These are phyloP conservation scores for Hycleus phaleratus DNA, from an alignment of 1,140 invertebrate genomes.

Conservation along the genomic window DNA sequence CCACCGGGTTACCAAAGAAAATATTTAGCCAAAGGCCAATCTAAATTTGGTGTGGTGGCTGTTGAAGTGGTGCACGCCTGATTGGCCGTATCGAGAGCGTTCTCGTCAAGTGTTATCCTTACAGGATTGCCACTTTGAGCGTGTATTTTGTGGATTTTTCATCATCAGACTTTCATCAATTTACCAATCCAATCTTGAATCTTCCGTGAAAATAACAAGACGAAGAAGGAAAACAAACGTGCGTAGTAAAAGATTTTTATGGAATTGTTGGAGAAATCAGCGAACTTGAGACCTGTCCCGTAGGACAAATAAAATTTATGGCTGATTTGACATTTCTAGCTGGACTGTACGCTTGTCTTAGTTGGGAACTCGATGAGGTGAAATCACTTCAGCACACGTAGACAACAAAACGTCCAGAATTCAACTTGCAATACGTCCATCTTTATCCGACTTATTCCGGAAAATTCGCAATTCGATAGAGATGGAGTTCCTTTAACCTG, in stretches of 20 bases:
- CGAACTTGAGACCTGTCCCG: slow-evolving; percentile 25
- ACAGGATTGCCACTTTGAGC: slow-evolving; percentile 24
- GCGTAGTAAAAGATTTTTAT: no score
- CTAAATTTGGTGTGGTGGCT: slow-evolving; percentile 34
- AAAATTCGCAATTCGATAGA: slow-evolving; percentile 1
- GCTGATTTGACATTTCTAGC: slow-evolving; percentile 43
- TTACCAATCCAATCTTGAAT: neutral
- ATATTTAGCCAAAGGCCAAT: slow-evolving; percentile 42
- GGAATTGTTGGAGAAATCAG: slow-evolving; percentile 4
- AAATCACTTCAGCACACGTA: slow-evolving; percentile 17
- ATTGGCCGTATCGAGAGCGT: slow-evolving; percentile 28
- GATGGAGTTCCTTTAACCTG: neutral
- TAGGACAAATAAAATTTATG: slow-evolving; percentile 49
- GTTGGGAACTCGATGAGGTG: slow-evolving; percentile 18
- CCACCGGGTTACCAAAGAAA: slow-evolving; percentile 39
- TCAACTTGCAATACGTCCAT: slow-evolving; percentile 2
- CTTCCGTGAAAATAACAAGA: neutral
- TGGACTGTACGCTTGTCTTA: slow-evolving; percentile 6
- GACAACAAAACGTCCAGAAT: no score
- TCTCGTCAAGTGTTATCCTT: slow-evolving; percentile 24
- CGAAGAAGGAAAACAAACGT: no score
- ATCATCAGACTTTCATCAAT: slow-evolving; percentile 8
- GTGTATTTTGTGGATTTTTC: slow-evolving; percentile 24
- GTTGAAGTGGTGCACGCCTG: slow-evolving; percentile 23
- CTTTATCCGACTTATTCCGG: slow-evolving; percentile 4